These are phyloP conservation scores for Orthonychiurus folsomi DNA, from an alignment of 2,888 invertebrate species.

Conservation along the genomic window DNA sequence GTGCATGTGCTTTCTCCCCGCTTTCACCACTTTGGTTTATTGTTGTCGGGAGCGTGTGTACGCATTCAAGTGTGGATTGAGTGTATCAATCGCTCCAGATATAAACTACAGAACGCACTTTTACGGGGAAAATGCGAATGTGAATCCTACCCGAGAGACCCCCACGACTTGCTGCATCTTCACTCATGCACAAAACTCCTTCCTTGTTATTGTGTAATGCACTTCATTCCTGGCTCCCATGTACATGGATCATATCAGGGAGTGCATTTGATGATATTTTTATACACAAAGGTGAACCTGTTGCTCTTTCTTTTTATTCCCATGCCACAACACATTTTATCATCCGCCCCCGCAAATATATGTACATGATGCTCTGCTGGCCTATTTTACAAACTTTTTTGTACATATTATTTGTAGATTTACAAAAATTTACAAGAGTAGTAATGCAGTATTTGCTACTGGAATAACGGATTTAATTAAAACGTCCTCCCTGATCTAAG, in stretches of 20 bases:
- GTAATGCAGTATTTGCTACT: too few relatives aligned
- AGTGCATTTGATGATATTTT: background rate
- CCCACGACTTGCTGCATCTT: background rate
- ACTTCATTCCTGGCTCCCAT: too few relatives aligned
- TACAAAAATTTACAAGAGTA: too few relatives aligned
- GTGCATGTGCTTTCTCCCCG: background rate
- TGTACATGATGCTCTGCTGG: too few relatives aligned
- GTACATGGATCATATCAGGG: background rate
- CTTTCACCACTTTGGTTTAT: slow-evolving; percentile 1
- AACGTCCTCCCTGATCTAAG: too few relatives aligned
- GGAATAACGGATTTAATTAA: too few relatives aligned
- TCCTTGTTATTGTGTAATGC: background rate
- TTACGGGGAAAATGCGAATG: too few relatives aligned
- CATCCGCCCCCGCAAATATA: too few relatives aligned
- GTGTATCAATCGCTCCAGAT: background rate
- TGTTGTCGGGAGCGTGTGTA: background rate
- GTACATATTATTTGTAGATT: too few relatives aligned
- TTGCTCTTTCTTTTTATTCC: background rate
- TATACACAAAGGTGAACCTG: background rate
- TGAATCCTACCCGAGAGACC: background rate
- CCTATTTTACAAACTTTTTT: too few relatives aligned
- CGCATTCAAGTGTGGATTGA: background rate
- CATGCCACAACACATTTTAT: too few relatives aligned
- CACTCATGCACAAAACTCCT: background rate
- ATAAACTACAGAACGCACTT: too few relatives aligned